Evolutionary conservation across 2,888 invertebrate species (phyloP), one percentile per base, ranked within the genome.

Genomic region (Xestia xanthographa): DNA sequence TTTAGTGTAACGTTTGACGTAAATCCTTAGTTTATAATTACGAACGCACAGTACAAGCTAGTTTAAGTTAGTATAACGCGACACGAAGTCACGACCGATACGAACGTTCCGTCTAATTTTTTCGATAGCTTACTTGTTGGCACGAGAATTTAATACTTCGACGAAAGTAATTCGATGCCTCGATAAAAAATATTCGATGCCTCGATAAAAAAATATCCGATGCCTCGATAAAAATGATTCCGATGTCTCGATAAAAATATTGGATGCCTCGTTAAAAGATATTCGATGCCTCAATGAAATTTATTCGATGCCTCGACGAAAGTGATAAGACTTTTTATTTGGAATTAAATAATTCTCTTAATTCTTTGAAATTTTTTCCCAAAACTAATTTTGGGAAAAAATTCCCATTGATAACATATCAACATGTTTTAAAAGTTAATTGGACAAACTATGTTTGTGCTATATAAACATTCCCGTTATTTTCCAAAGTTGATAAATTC

Each of bases 21-120:
- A 83, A 82, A 74, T 75, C 79, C 56, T 87, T 88, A 87, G 86
- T 88, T 66, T 86, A 73, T 88, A 87, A 80, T 79, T 79, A 85
- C 86, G 90, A 91, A 92, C 91, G 92, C 92, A 93, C 92, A 94
- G 96, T 96, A 96, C 96, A 96, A 96, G 91, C 91, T 95, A 95
- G 94, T 68, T 75, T 95, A 93, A 95, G 94, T 91, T 93, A 88
- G 86, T 79, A 84, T 85, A 83, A 86, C 86, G 87, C 90, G 85
- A 89, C 90, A 89, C 91, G 88, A 84, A 88, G 89, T 89, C 86
- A 89, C 94, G 95, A 94, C 91, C 95, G 95, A 95, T 84, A 89
- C 89, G 94, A 94, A 93, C 90, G 90, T 90, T 91, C 89, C 91
- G 88, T 88, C 80, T 86, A 82, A 72, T 67, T 79, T 70, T 85